Conservation (phyloP, 2,113 vertebrate species). For the Dicentrarchus labrax region DNA sequence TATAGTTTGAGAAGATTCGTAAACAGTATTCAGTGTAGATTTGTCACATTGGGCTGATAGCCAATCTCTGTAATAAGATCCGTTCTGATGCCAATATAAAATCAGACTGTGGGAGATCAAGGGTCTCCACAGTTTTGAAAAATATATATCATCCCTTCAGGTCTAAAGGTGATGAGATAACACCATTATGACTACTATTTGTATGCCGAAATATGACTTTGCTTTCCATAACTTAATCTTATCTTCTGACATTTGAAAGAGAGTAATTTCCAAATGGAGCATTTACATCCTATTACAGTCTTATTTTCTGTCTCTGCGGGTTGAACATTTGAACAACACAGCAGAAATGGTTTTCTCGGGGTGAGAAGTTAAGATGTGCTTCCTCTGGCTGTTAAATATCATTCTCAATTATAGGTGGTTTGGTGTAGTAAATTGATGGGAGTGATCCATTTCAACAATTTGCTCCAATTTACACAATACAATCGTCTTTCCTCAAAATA, state of each 20-base stretch:
- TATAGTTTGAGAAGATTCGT: background rate
- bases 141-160: background rate
- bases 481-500: slow-evolving; percentile 1
- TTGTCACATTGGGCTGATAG: background rate
- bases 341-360: background rate
- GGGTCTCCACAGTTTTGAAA: background rate
- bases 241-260: slow-evolving; percentile 23
- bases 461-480: slow-evolving; percentile 14
- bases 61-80: background rate
- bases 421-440: slow-evolving; percentile 3
- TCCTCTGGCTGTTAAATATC: slow-evolving; percentile 29
- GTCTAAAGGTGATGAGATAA: slow-evolving; percentile 13
- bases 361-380: slow-evolving; percentile 29
- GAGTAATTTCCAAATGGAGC: slow-evolving; percentile 1
- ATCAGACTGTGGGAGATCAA: background rate
- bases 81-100: background rate
- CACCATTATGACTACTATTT: background rate
- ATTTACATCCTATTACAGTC: background rate
- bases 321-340: slow-evolving; percentile 21
- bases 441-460: slow-evolving; percentile 37
- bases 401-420: slow-evolving; percentile 39
- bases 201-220: background rate
- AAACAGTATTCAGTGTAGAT: background rate
- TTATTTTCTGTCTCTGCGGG: slow-evolving; percentile 5
- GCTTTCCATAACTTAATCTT: slow-evolving; percentile 5